phyloP scores from a whole-genome alignment of 2,113 vertebrate genomes.

The Hucho hucho region DNA sequence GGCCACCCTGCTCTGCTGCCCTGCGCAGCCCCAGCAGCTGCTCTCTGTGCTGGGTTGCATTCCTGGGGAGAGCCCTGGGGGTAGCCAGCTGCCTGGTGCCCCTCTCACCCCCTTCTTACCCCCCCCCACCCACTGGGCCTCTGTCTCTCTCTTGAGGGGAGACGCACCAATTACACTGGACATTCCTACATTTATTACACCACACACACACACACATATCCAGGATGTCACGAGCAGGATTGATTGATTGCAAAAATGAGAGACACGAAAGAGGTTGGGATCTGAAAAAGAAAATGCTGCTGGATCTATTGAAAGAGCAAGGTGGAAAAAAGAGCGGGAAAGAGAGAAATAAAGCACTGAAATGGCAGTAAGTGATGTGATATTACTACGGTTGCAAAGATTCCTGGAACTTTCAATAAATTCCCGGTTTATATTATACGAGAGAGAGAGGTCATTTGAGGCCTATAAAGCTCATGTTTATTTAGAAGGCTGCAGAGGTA shows the following conservation, averaged over 20 bases:
- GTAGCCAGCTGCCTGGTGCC: slow-evolving; percentile 55
- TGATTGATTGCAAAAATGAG: background rate
- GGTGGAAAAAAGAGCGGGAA: slow-evolving; percentile 15
- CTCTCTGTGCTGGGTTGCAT: slow-evolving; percentile 59
- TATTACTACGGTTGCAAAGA: too few relatives aligned
- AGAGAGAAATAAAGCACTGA: background rate
- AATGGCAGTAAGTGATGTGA: too few relatives aligned
- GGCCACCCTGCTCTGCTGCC: slow-evolving; percentile 50
- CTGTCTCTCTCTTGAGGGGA: background rate
- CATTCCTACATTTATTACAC: slow-evolving; percentile 71
- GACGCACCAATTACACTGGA: slow-evolving; percentile 58
- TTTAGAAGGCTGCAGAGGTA: slow-evolving; percentile 26
- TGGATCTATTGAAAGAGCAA: background rate
- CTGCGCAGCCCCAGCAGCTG: slow-evolving; percentile 62
- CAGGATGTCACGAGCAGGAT: background rate
- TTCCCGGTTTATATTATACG: background rate
- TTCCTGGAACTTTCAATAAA: too few relatives aligned
- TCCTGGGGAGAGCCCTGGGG: slow-evolving; percentile 72
- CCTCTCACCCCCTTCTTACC: slow-evolving; percentile 34
- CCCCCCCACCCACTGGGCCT: background rate
- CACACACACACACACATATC: slow-evolving; percentile 7
- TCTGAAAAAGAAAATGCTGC: background rate
- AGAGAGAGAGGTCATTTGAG: slow-evolving; percentile 26
- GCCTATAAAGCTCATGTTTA: slow-evolving; percentile 43
- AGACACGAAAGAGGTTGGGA: background rate